Evolutionary conservation across 1,140 invertebrate species (phyloP).

Genomic region (Nylanderia fulva): DNA sequence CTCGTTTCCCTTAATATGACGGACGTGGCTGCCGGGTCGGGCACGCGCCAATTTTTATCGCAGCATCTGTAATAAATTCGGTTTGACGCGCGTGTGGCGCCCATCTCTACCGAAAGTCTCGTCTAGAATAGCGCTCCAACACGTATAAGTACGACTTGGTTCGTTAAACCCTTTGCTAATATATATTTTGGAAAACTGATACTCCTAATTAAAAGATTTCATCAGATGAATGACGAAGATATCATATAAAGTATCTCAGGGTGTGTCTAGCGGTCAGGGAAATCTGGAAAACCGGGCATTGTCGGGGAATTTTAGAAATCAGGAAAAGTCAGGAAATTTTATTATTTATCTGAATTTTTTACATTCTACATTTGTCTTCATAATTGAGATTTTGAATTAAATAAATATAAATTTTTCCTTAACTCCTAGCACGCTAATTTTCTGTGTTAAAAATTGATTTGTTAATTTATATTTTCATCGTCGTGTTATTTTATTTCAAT

Average conservation of each 20-base stretch:
- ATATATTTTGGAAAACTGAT: not conserved
- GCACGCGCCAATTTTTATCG: conserved; percentile 49
- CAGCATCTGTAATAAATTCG: conserved; percentile 31
- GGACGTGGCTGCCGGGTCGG: conserved; percentile 22
- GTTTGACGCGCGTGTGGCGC: conserved; percentile 23
- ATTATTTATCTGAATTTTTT: no score
- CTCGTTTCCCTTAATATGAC: conserved; percentile 59
- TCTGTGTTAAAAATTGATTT: no score
- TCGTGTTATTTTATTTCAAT: no score
- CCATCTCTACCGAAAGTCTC: not conserved
- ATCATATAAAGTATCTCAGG: not conserved
- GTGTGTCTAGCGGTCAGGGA: no score
- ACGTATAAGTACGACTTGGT: not conserved
- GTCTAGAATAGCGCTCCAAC: not conserved
- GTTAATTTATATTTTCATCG: no score
- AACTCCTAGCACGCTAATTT: no score
- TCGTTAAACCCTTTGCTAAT: conserved; percentile 9
- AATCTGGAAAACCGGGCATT: no score
- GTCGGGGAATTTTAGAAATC: no score
- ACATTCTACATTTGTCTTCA: no score
- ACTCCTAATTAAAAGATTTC: not conserved
- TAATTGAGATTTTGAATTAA: no score
- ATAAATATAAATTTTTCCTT: no score
- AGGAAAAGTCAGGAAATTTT: no score
- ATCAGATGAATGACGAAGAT: not conserved